phyloP scores from a whole-genome alignment of 2,888 invertebrate species.

The Megastigmus dorsalis region DNA sequence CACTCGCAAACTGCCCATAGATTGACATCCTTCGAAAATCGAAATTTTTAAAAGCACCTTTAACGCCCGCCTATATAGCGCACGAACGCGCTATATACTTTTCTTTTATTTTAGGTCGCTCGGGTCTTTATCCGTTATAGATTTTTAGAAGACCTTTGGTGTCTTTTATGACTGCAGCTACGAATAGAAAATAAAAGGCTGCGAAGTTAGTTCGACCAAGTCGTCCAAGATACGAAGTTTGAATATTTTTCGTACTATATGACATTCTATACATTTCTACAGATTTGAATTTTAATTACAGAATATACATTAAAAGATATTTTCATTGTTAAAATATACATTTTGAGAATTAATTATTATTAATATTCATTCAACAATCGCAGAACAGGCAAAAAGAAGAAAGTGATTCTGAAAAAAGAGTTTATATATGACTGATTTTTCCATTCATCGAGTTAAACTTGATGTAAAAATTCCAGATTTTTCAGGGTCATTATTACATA shows the following conservation, averaged over 20 bases:
- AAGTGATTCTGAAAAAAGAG: no score
- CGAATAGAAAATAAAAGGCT: slow-evolving; percentile 7
- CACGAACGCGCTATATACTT: not conserved
- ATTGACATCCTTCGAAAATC: slow-evolving; percentile 23
- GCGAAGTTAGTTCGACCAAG: not conserved
- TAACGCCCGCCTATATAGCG: not conserved
- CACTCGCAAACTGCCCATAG: not conserved
- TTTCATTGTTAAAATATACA: no score
- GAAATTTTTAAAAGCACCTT: slow-evolving; percentile 27
- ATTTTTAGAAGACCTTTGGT: slow-evolving; percentile 25
- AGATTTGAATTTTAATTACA: not conserved
- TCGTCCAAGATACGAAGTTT: not conserved
- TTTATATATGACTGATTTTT: no score
- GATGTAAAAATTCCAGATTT: no score
- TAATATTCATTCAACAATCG: not conserved
- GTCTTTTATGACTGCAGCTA: slow-evolving; percentile 5
- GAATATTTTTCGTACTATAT: no score
- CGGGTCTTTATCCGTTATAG: slow-evolving; percentile 4
- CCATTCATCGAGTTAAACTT: no score
- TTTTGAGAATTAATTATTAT: no score
- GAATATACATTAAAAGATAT: no score
- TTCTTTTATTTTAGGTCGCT: slow-evolving; percentile 25
- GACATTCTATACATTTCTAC: no score
- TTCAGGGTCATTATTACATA: no score
- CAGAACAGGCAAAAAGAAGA: not conserved